A percentile compares a stretch with the other conserved stretches of the same genome.
These are phyloP conservation scores for Microchirus variegatus DNA, from an alignment of 2,797 vertebrate species.

Conservation along the genomic window DNA sequence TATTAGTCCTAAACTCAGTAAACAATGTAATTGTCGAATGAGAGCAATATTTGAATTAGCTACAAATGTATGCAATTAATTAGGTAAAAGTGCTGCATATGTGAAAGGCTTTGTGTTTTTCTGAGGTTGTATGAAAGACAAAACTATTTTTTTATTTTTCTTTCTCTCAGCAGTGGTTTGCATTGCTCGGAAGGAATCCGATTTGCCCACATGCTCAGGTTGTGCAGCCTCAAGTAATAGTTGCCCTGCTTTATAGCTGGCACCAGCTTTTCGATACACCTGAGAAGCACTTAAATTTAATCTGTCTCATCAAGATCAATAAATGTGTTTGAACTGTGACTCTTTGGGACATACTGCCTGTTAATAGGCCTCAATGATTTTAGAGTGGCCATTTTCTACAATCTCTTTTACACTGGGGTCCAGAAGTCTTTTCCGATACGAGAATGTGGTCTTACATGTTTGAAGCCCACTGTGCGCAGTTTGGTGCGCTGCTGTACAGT, in stretches of 20 bases:
- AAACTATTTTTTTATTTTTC: background rate
- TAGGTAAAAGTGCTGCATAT: conserved; percentile 28
- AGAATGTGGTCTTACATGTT: background rate
- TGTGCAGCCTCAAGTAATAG: conserved; percentile 45
- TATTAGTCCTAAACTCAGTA: conserved; percentile 3
- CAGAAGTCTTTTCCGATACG: background rate
- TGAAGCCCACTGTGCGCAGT: background rate
- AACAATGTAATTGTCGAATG: conserved; percentile 37
- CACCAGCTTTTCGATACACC: conserved; percentile 67
- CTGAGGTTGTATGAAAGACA: conserved; percentile 26
- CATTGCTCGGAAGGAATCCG: conserved; percentile 41
- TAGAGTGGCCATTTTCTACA: conserved; percentile 47
- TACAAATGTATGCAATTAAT: conserved; percentile 35
- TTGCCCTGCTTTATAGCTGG: conserved; percentile 56
- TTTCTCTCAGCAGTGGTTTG: conserved; percentile 28
- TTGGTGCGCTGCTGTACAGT: conserved; percentile 4
- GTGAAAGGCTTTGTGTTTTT: conserved; percentile 11
- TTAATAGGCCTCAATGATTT: conserved; percentile 62
- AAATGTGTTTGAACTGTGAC: conserved; percentile 65
- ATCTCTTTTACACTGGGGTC: conserved; percentile 6
- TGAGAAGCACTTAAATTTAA: conserved; percentile 74
- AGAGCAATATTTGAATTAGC: conserved; percentile 13
- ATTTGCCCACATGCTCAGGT: conserved; percentile 48
- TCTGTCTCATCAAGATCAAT: conserved; percentile 72
- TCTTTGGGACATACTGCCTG: conserved; percentile 50